phyloP scores from a whole-genome alignment of 2,797 vertebrate genomes.

The Hybognathus amarus region DNA sequence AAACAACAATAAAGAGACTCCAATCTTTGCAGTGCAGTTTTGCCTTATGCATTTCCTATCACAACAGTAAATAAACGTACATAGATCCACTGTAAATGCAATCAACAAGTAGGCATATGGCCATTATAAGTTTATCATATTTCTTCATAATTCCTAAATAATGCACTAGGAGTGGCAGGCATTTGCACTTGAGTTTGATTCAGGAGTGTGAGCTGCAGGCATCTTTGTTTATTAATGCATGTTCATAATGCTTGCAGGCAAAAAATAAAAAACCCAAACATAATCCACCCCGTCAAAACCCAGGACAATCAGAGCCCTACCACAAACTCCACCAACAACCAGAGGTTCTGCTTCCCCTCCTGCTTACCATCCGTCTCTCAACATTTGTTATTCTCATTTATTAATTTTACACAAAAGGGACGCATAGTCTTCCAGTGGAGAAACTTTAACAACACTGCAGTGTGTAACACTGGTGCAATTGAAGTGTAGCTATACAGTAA shows the following conservation, averaged over 20 bases:
- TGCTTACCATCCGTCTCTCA: slow-evolving; percentile 12
- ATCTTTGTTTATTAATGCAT: slow-evolving; percentile 59
- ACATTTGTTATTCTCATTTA: slow-evolving; percentile 41
- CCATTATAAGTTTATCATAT: not conserved
- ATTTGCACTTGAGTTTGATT: slow-evolving; percentile 42
- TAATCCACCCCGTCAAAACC: slow-evolving; percentile 57
- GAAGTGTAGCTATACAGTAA: not conserved
- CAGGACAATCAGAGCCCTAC: slow-evolving; percentile 52
- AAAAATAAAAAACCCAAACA: slow-evolving; percentile 12
- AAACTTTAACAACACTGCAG: not conserved
- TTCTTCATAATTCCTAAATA: slow-evolving; percentile 19
- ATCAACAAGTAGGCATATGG: not conserved
- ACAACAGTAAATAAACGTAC: not conserved
- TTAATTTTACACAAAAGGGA: not conserved
- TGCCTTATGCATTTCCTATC: not conserved
- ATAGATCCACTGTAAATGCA: not conserved
- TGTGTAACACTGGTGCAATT: not conserved
- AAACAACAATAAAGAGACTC: not conserved
- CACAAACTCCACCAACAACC: slow-evolving; percentile 44
- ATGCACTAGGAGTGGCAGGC: not conserved
- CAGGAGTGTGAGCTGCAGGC: slow-evolving; percentile 13
- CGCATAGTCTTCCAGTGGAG: not conserved
- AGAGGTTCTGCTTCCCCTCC: slow-evolving; percentile 5
- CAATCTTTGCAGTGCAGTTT: slow-evolving; percentile 1
- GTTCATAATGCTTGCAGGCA: slow-evolving; percentile 49